Evolutionary conservation across 2,113 vertebrate species (phyloP), one percentile per base, ranked within the genome.

Genomic region (Spea multiplicata): DNA sequence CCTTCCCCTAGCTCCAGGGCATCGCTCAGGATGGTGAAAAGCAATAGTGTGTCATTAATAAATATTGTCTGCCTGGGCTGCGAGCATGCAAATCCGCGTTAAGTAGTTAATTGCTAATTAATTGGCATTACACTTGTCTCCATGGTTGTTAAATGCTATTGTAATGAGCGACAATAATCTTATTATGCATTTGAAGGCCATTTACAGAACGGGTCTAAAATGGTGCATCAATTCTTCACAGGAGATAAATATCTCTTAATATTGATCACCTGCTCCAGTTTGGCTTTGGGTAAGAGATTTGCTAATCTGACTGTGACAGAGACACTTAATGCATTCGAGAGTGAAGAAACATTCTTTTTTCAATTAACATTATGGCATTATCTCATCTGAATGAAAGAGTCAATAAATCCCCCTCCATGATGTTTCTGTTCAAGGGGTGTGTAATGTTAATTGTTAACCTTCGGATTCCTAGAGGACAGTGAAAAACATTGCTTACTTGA

Each of bases 141-240:
- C 16, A 47, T 61, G 62, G 52, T 52, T 55, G 59, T 73, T 59
- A 79, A 52, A 66, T 72, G 64, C 30, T 64, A 73, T 79, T 73
- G 65, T 73, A 79, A 79, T 57, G 50, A 67, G 50, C 16, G 46
- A 30, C 44, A 57, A 57, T 66, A 66, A 73, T 73, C 77, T 65
- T 45, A 66, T 73, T 67, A 79, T 45, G 62, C 49, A 65, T 79
- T 72, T 65, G 57, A 44, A 44, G 73, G 62, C 48, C 48, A 65
- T 59, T 16, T 73, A 52, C 55, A 16, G 53, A 50, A 13, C 53
- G 30, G 66, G n/a, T 53, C n/a, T 66, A 65, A 73, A 45, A 70
- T 46, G 65, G 30, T 55, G 52, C 45, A 4, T 44, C 13, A 44
- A 5, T 46, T 4, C 50, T 7, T 69, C 46, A 76, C 49, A 49